These are phyloP conservation scores for Cybosia mesomella DNA, from an alignment of 2,888 invertebrate genomes.

Conservation along the genomic window DNA sequence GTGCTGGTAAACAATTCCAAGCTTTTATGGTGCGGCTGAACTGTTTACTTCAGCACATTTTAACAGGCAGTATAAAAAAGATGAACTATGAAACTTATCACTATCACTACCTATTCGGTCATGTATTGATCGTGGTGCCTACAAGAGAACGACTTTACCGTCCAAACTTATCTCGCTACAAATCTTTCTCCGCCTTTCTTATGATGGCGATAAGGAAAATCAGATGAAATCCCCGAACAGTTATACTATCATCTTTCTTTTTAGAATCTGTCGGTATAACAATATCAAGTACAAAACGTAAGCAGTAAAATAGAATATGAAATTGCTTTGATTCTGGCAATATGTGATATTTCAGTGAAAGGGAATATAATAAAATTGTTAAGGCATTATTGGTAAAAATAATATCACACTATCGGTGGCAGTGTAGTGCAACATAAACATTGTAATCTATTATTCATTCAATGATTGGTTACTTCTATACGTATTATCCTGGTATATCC, in stretches of 20 bases:
- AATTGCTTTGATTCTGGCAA: background rate
- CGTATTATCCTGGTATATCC: too few species aligned
- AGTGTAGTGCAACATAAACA: background rate
- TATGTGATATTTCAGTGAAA: background rate
- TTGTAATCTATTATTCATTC: background rate
- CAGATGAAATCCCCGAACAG: conserved; percentile 6
- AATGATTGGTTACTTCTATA: background rate
- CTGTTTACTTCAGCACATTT: background rate
- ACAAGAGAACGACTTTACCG: background rate
- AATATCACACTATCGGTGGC: background rate
- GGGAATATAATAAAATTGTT: background rate
- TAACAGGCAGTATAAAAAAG: background rate
- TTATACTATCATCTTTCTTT: conserved; percentile 12
- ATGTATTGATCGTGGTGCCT: conserved; percentile 6
- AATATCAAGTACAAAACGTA: conserved; percentile 13
- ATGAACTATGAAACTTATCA: background rate
- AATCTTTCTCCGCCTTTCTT: conserved; percentile 14
- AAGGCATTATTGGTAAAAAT: background rate
- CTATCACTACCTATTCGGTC: background rate
- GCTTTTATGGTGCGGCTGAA: background rate
- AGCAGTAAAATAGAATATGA: conserved; percentile 11
- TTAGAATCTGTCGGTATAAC: background rate
- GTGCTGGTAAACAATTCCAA: background rate
- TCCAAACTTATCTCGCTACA: conserved; percentile 9
- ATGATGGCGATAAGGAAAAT: conserved; percentile 18